Evolutionary conservation across 1,140 invertebrate species (phyloP), one percentile per base, ranked within the genome.

Genomic region (Drosophila malerkotliana): DNA sequence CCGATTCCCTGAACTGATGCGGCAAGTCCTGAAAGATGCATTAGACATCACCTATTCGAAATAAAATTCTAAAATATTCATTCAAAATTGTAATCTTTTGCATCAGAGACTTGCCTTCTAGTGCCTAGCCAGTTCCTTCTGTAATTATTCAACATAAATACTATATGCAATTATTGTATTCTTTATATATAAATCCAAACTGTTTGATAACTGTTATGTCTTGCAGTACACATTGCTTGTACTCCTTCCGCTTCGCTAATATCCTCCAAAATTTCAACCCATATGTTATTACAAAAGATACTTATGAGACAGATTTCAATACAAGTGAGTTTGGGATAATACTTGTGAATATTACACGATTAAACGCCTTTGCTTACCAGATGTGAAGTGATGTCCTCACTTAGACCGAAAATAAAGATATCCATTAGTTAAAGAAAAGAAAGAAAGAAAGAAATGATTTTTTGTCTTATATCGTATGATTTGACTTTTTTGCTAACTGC

Each of bases 261-360:
- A 57, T 28, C 77, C 55, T 67, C 47, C 26, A 28, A 55, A 69
- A 72, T 53, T 67, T 49, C 60, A 80, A 76, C 73, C 48, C 72
- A 84, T 72, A 80, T 57, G 61, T 73, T 74, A 88, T 88, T 91
- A 91, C 90, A 91, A 91, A 91, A 91, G 90, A 91, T 91, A 91
- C 90, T 91, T 91, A 91, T 90, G 90, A 91, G 90, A 91, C 90
- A 91, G 90, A 91, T 91, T 91, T 91, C 90, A 91, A 91, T 91
- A 79, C 90, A 91, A 91, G 90, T 88, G 77, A 76, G 76, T 79
- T 91, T 91, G 90, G 90, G 90, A 91, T 90, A 85, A 84, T 83
- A 91, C 90, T 91, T 91, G 90, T 90, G 90, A 88, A 75, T 74
- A 34, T 53, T 49, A 58, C 47, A 37, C 66, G 58, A 64, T 64